These are phyloP conservation scores for Aspidapion aeneum DNA, from an alignment of 2,888 invertebrate species.

Conservation along the genomic window DNA sequence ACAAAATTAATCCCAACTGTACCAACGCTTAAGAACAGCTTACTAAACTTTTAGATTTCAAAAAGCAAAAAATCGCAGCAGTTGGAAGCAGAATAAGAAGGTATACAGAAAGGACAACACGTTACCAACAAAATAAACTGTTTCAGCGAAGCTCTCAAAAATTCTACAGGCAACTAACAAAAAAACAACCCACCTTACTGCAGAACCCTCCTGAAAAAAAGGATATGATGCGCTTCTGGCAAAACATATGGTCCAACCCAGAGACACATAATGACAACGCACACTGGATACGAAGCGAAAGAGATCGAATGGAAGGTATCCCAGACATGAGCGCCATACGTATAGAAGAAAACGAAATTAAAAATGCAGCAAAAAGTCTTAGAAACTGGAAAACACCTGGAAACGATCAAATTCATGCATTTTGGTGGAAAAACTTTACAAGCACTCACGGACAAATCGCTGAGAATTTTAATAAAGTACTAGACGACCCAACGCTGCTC, in stretches of 20 bases:
- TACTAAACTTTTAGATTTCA: not conserved
- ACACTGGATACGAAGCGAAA: not conserved
- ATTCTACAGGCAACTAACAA: not conserved
- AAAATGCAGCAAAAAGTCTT: slow-evolving; percentile 1
- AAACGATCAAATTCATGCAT: not conserved
- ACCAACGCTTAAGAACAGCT: not conserved
- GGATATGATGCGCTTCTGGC: not conserved
- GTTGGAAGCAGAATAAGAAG: not conserved
- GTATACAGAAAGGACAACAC: not conserved
- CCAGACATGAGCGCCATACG: not conserved
- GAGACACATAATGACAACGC: not conserved
- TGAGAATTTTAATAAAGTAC: not conserved
- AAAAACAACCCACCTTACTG: not conserved
- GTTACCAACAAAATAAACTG: not conserved
- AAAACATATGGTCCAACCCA: slow-evolving; percentile 3
- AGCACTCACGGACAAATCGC: slow-evolving; percentile 1
- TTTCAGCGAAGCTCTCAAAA: not conserved
- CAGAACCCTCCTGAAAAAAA: not conserved
- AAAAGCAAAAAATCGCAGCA: slow-evolving; percentile 2
- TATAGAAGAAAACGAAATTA: not conserved
- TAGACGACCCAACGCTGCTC: not conserved
- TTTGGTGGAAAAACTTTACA: not conserved
- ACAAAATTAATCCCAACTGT: not conserved
- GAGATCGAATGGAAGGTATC: not conserved
- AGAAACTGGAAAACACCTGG: slow-evolving; percentile 3